Conservation (phyloP, 64 coral and sea anemone species). For the Montipora capricornis region DNA sequence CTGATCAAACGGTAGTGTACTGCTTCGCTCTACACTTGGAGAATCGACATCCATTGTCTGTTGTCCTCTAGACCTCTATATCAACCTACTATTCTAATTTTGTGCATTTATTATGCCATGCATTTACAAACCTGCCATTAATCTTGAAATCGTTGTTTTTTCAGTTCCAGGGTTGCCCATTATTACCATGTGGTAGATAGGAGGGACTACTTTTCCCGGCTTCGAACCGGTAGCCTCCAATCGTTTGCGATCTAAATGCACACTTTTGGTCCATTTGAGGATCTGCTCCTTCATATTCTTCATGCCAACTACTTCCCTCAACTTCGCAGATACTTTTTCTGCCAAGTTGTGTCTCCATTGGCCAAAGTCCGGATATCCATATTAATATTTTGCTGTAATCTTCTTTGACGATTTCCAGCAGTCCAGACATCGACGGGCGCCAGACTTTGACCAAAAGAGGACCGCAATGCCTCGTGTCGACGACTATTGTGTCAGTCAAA, state of each 20-base stretch:
- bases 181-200: background rate
- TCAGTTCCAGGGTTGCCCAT: background rate
- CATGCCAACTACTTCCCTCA: background rate
- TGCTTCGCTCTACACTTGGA: too few species aligned
- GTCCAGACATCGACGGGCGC: slow-evolving; percentile 7
- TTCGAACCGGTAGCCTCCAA: background rate
- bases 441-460: slow-evolving; percentile 11
- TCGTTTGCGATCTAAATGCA: background rate
- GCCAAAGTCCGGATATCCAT: background rate
- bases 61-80: too few species aligned
- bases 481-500: background rate
- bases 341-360: background rate
- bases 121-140: background rate
- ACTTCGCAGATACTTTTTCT: background rate
- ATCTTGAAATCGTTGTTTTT: background rate
- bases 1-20: too few species aligned
- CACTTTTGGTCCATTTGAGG: background rate
- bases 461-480: slow-evolving; percentile 2
- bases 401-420: slow-evolving; percentile 13
- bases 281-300: background rate
- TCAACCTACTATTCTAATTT: too few species aligned
- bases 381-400: background rate
- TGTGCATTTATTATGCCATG: too few species aligned
- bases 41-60: too few species aligned
- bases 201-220: background rate